These are phyloP conservation scores for Hydrotaea diabolus DNA, from an alignment of 2,888 invertebrate species.

Conservation along the genomic window DNA sequence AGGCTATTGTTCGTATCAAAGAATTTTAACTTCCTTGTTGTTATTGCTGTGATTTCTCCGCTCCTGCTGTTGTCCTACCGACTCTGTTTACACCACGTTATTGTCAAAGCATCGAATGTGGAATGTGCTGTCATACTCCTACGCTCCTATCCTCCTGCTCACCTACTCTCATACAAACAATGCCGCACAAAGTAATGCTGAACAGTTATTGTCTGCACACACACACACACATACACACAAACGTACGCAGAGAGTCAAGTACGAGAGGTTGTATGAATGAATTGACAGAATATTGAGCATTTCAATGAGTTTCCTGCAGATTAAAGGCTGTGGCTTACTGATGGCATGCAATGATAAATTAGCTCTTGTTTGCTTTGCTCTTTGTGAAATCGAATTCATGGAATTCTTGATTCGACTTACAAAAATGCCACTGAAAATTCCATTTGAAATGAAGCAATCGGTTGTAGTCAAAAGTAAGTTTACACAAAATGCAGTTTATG, in stretches of 20 bases:
- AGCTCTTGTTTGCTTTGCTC: no score
- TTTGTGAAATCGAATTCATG: no score
- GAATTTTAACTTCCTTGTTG: slow-evolving; percentile 29
- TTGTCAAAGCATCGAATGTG: slow-evolving; percentile 26
- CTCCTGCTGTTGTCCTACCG: neutral
- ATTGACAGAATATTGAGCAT: neutral
- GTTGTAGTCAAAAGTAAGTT: no score
- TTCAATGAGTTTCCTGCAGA: neutral
- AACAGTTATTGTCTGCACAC: slow-evolving; percentile 1
- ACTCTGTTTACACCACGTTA: slow-evolving; percentile 9
- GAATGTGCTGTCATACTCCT: neutral
- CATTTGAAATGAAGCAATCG: no score
- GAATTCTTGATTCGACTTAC: no score
- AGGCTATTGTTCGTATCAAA: neutral
- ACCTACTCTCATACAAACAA: no score
- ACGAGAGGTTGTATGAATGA: neutral
- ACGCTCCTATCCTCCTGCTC: no score
- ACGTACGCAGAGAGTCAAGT: neutral
- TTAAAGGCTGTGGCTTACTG: neutral
- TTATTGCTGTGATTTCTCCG: slow-evolving; percentile 18
- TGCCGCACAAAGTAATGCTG: neutral
- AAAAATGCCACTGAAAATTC: no score
- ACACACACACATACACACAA: neutral
- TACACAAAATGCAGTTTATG: no score
- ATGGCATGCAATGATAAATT: no score